Evolutionary conservation across 2,113 vertebrate species (phyloP).

Genomic region (Melanotaenia duboulayi): DNA sequence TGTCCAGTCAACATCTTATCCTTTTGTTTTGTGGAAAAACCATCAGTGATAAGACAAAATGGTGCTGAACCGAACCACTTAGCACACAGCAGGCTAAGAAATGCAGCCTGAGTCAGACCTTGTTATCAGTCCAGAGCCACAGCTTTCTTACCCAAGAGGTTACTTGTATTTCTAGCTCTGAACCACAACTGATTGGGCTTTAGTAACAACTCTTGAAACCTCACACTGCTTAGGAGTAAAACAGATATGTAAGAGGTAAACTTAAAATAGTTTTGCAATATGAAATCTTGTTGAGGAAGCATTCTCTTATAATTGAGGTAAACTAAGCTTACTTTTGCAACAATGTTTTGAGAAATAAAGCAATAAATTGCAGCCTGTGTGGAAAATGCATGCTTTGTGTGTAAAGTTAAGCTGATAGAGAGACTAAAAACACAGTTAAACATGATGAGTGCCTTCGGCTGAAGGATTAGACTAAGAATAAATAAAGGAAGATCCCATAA

Average conservation of each 20-base stretch:
- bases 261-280: not conserved
- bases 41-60: constrained; percentile 54
- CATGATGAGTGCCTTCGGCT: constrained; percentile 8
- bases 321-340: not conserved
- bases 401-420: not conserved
- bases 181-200: not conserved
- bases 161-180: not conserved
- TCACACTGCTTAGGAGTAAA: not conserved
- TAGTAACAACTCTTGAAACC: constrained; percentile 4
- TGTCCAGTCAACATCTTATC: constrained; percentile 21
- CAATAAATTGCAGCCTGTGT: not conserved
- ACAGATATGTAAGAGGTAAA: not conserved
- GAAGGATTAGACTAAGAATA: not conserved
- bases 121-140: constrained; percentile 34
- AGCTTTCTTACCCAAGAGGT: constrained; percentile 1
- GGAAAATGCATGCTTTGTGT: not conserved
- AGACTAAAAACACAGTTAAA: constrained; percentile 16
- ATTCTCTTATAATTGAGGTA: not conserved
- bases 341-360: not conserved
- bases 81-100: constrained; percentile 22
- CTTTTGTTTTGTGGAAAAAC: constrained; percentile 43
- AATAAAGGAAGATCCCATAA: constrained; percentile 19
- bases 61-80: constrained; percentile 26
- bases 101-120: constrained; percentile 35
- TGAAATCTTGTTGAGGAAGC: not conserved